Percentiles rank a stretch among this genome's conserved stretches.
phyloP scores from a whole-genome alignment of 35 echinoderm and acorn worm species.

The Hemicentrotus pulcherrimus region DNA sequence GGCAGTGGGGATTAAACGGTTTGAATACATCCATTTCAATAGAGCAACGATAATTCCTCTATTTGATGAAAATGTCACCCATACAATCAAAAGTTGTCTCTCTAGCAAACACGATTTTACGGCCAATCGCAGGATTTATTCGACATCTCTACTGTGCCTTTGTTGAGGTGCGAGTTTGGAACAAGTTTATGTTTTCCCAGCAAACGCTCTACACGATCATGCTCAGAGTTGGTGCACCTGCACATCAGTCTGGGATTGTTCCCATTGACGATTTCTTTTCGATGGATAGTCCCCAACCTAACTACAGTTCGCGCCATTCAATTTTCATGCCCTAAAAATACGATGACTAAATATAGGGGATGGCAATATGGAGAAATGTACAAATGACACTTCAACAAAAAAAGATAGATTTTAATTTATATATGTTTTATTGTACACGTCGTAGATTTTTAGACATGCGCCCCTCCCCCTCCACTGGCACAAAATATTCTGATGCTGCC shows the following conservation, averaged over 20 bases:
- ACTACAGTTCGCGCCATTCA: background rate
- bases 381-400: too few relatives aligned
- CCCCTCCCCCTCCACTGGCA: too few relatives aligned
- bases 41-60: conserved; percentile 10
- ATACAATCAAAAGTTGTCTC: conserved; percentile 3
- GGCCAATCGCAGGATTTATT: conserved; percentile 10
- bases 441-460: too few relatives aligned
- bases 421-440: too few relatives aligned
- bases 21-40: conserved; percentile 6
- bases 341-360: background rate
- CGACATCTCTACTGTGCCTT: background rate
- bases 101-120: conserved; percentile 2
- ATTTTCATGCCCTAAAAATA: background rate
- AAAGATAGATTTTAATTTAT: too few relatives aligned
- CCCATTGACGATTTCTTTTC: background rate
- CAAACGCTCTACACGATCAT: background rate
- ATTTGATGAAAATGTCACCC: conserved; percentile 4
- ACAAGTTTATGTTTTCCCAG: conserved; percentile 12
- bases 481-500: too few relatives aligned
- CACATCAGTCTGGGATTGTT: background rate
- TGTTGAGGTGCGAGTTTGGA: background rate
- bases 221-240: background rate
- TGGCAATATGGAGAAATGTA: background rate
- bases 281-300: background rate
- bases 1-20: conserved; percentile 8